Evolutionary conservation across 2,888 invertebrate genomes (phyloP), one percentile per base, ranked within the genome.

Genomic region (Cephus rjabovi): DNA sequence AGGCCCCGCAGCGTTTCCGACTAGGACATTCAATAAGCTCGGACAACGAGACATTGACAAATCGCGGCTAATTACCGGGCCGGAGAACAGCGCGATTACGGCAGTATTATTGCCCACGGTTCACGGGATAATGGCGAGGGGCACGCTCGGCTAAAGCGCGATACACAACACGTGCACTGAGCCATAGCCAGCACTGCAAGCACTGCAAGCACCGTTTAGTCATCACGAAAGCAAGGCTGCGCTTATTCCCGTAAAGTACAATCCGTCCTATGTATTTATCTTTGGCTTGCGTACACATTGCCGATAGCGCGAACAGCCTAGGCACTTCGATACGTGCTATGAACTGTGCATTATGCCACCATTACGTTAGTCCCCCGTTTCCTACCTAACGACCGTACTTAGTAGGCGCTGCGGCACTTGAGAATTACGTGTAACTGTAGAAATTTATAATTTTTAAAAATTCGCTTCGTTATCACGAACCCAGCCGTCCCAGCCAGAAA

Each of bases 41-140:
- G 70, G 76, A 75, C 78, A 81, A 81, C 82, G 78, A 84, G 83
- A 83, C 83, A 80, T 83, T 82, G 82, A 82, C 80, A 84, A 82
- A 85, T 83, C 81, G 80, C 75, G 80, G 79, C 81, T 84, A 83
- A 84, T 82, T 82, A 73, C 77, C 75, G 34, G 75, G 79, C 76
- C 74, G 76, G 77, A 69, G 78, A 75, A 56, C 56, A 15, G 56
- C 23, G 23, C 56, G 56, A 56, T 75, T 78, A 31, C 74, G 74
- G 75, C 69, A 68, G 81, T 56, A 75, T 76, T 77, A 82, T 81
- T 79, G 77, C 78, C 70, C 74, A 73, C 79, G 73, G 30, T 76
- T 15, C 76, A 77, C 79, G 78, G 79, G 78, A 75, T 81, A 81
- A 77, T 82, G 78, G 75, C 75, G 79, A 76, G 69, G 69, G 75